phyloP scores from a whole-genome alignment of 2,113 vertebrate species.

The Hoplias malabaricus region DNA sequence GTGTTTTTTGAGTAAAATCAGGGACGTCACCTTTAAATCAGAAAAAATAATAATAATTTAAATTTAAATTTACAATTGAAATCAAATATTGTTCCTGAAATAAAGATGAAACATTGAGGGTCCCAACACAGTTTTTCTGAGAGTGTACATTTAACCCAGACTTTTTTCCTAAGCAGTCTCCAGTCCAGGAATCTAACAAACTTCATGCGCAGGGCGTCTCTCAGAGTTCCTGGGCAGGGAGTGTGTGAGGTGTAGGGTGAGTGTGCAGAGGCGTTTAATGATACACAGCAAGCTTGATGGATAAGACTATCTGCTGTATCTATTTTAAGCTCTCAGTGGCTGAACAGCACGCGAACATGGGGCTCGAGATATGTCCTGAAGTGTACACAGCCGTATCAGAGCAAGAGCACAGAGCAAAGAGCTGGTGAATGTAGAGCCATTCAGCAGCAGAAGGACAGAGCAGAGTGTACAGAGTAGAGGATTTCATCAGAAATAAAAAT shows the following conservation, averaged over 20 bases:
- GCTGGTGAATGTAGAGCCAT: neutral
- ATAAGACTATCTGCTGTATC: slow-evolving; percentile 25
- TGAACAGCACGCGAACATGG: neutral
- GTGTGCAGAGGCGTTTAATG: slow-evolving; percentile 2
- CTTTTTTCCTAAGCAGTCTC: too few species aligned
- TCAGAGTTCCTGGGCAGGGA: neutral
- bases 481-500: too few species aligned
- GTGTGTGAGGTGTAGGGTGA: neutral
- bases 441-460: neutral
- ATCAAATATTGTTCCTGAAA: too few species aligned
- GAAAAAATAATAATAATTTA: too few species aligned
- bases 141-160: too few species aligned
- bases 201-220: slow-evolving; percentile 22
- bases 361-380: neutral
- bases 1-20: too few species aligned
- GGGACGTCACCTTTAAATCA: too few species aligned
- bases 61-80: too few species aligned
- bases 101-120: too few species aligned
- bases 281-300: neutral
- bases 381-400: neutral
- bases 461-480: neutral
- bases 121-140: too few species aligned
- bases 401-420: neutral
- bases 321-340: slow-evolving; percentile 37
- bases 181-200: neutral